Evolutionary conservation across 2,888 invertebrate genomes (phyloP), one percentile per base, ranked within the genome.

Genomic region (Choristoneura rosaceana): DNA sequence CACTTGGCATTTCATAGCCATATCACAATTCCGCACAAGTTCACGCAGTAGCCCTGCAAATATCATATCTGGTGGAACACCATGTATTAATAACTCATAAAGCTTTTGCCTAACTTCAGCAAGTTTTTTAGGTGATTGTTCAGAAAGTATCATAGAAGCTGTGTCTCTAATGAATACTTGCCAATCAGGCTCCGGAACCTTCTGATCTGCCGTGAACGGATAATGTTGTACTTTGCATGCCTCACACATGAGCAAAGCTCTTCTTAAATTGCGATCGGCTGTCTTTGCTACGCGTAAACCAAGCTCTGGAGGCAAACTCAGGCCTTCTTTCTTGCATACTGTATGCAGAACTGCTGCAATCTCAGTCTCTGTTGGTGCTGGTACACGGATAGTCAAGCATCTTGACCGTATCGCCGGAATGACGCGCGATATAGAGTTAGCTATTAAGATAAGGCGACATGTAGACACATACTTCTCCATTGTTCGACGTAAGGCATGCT

Each of bases 401-500:
- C 99, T 95, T 74, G 99, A 99, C 76, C 97, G 96, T 78, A 99
- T 99, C 4, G 99, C 99, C n/a, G 99, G 99, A 81, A 99, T 98
- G 0, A 99, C 98, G 82, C 98, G 96, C 4, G 99, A 99, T 45
- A 98, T 98, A 0, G 99, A 99, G 85, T 98, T 98, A 0, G 99
- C 98, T 80, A 98, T 98, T 0, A 99, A 95, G 80, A 99, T 98
- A 4, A 99, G 94, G 15, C 99, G 96, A 87, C 99, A 99, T 2
- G 98, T 99, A 15, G 97, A 95, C 70, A 99, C 97, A 90, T 99
- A 99, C 87, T 99, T 99, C 90, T 99, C 99, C 99, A 99, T 99
- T 0, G 99, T 99, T 61, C 99, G 96, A 79, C 99, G 96, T 65
- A 99, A 93, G 0, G 99, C 99, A 90, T 99, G 99, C 86, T 99